A percentile compares a stretch with the other conserved stretches of the same genome.
These are phyloP conservation scores for Rhopalosiphum nymphaeae DNA, from an alignment of 2,888 invertebrate species.

Conservation along the genomic window DNA sequence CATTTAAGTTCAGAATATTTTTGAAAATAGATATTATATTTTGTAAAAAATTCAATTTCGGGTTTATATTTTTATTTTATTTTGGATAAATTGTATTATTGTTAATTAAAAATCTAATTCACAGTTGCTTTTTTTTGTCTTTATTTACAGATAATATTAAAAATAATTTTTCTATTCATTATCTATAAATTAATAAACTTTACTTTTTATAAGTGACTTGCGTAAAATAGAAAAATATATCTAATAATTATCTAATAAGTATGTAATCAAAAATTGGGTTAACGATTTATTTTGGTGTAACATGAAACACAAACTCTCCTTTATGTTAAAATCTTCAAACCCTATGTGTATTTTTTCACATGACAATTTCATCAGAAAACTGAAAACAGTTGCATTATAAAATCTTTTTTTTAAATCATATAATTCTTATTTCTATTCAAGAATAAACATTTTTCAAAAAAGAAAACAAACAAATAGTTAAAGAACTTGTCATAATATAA, in stretches of 20 bases:
- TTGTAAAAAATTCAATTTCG: neutral
- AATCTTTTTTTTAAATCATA: neutral
- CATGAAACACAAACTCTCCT: neutral
- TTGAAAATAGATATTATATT: neutral
- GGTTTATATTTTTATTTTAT: neutral
- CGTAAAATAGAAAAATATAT: neutral
- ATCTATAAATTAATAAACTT: neutral
- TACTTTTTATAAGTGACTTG: neutral
- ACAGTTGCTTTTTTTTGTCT: neutral
- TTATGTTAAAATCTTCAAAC: neutral
- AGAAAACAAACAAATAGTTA: constrained; percentile 1
- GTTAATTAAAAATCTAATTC: neutral
- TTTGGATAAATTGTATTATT: neutral
- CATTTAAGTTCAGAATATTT: neutral
- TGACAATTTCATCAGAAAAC: constrained; percentile 19
- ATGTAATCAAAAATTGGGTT: neutral
- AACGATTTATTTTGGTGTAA: neutral
- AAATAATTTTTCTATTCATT: neutral
- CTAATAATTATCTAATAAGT: neutral
- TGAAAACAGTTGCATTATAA: neutral
- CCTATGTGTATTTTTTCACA: neutral
- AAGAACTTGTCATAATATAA: constrained; percentile 15
- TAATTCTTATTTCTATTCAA: neutral
- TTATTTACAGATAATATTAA: neutral
- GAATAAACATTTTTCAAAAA: neutral